Percentiles rank a stretch among this genome's conserved stretches.
Evolutionary conservation across 2,888 invertebrate genomes (phyloP).

Genomic region (Caenorhabditis sinica): DNA sequence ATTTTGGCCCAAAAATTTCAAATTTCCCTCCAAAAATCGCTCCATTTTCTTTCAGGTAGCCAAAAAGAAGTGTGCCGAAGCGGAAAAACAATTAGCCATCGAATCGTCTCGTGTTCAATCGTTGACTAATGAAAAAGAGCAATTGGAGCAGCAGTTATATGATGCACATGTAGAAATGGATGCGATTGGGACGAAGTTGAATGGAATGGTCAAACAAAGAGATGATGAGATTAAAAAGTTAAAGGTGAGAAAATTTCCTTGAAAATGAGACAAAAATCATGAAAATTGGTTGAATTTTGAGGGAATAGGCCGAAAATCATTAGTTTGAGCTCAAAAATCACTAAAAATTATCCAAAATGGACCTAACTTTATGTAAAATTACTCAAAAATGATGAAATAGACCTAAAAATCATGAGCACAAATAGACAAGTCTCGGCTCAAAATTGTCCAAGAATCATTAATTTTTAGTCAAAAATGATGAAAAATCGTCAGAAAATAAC

Average conservation of each 20-base stretch:
- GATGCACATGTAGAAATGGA: slow-evolving; percentile 77
- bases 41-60: slow-evolving; percentile 69
- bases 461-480: no score
- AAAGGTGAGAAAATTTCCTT: slow-evolving; percentile 57
- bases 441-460: not conserved
- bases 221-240: slow-evolving; percentile 78
- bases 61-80: slow-evolving; percentile 75
- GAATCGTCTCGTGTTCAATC: slow-evolving; percentile 63
- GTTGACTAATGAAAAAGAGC: slow-evolving; percentile 55
- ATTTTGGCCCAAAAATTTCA: not conserved
- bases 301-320: not conserved
- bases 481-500: no score
- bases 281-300: not conserved
- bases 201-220: slow-evolving; percentile 73
- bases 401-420: not conserved
- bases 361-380: no score
- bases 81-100: slow-evolving; percentile 71
- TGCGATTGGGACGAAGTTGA: slow-evolving; percentile 69
- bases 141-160: slow-evolving; percentile 74
- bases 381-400: not conserved
- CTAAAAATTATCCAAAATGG: not conserved
- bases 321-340: not conserved
- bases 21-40: not conserved
- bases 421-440: not conserved
- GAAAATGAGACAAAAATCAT: not conserved